Evolutionary conservation across 1,140 invertebrate genomes (phyloP), one percentile per base, ranked within the genome.

Genomic region (Phthorimaea operculella): DNA sequence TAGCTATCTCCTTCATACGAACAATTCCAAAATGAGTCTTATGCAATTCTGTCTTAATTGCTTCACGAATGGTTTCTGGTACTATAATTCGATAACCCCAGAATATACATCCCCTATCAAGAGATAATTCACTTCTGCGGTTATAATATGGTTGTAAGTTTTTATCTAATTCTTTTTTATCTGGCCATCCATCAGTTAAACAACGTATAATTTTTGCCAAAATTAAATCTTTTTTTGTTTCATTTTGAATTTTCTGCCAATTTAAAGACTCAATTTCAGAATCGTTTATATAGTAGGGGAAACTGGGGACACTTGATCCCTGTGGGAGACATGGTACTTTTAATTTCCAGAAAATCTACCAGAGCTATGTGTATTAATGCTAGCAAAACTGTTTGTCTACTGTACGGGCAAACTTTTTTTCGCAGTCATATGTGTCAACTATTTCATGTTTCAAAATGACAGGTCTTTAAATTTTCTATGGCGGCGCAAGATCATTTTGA

Each of bases 1-100:
- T 45, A 5, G 63, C 53, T 10, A 62, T 33, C 57, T 57, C 17
- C 48, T 59, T 68, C 60, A 68, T 68, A 11, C 62, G 51, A 9
- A 51, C 36, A 14, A 36, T 59, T 0, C 66, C 62, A 52, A 68
- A 64, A 51, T 64, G 62, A 53, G 62, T 64, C 17, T 45, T 53
- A 55, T 68, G 58, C 51, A 68, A 49, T 34, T 60, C 54, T 21
- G 11, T 10, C 36, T 63, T 47, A 18, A 66, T 48, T 47, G 14
- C 5, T 36, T 59, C 45, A 54, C 57, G 47, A 14, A 63, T 28
- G 21, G 9, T 21, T 10, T 12, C 28, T 36, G 64, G 61, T 57
- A 63, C 52, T 48, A 63, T 55, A 44, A 66, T 52, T 21, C 64
- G 42, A 52, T 64, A 58, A 12, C 62, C 57, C 59, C 62, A 67